Base-by-base conservation (phyloP, 1,140 invertebrate genomes). In the Euwallacea fornicatus region DNA sequence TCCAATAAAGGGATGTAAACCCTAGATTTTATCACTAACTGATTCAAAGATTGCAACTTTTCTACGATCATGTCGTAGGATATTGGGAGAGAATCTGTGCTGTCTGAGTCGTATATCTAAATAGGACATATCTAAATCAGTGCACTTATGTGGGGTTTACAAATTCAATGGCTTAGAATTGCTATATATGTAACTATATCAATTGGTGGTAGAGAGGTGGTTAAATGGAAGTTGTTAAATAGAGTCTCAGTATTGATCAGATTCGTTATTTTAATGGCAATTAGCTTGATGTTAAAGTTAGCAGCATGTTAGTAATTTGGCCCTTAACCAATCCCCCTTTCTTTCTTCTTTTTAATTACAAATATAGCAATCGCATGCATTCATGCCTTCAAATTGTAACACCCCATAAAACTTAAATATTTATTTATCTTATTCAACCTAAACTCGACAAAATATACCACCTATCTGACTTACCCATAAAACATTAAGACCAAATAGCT, bases 11-110 rank as follows among this genome's bases (percentile, higher is more conserved):
- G 56, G 42, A 72, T 63, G 53, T 67, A 53, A 44, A 67, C 47
- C 47, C 46, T 66, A 7, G 70, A 66, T 61, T 72, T 72, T 7
- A 72, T 72, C 33, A 72, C 70, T 11, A 72, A 67, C 44, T 67
- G 66, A 9, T 62, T 67, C 10, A 72, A 53, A 67, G 67, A 72
- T 67, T 67, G 42, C 42, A 72, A 33, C 41, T 66, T 44, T 13
- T 21, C 33, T 13, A 72, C 64, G 55, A 72, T 43, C 10, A 41
- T 15, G 59, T 72, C 70, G 21, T 66, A 72, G 44, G 64, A 65
- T 53, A 72, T 60, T 9, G 62, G 56, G 8, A 61, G 16, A n/a
- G 64, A 15, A n/a, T 55, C 7, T n/a, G 50, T 46, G 55, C 65
- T 59, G 21, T 66, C 64, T n/a, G 58, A 15, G 54, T 72, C 70